phyloP scores from a whole-genome alignment of 1,140 invertebrate species.

The Leptinotarsa defecta region DNA sequence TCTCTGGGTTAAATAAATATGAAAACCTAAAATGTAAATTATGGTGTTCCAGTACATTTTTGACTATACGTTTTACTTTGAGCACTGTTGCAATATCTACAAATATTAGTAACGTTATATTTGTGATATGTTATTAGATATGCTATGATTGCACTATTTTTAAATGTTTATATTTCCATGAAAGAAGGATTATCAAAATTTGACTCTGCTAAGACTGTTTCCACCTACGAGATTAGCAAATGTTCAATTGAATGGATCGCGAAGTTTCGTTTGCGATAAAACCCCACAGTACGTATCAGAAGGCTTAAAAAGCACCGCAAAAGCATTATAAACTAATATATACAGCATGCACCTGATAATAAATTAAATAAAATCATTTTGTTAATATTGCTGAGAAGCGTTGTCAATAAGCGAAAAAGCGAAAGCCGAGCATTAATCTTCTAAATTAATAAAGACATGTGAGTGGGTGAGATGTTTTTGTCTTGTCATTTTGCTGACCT shows the following conservation, averaged over 20 bases:
- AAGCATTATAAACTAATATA: conserved; percentile 10
- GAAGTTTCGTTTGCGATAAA: neutral
- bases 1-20: no score
- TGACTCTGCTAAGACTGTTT: no score
- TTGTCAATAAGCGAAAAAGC: conserved; percentile 12
- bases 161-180: neutral
- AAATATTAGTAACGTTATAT: neutral
- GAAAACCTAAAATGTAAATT: no score
- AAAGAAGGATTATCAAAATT: neutral
- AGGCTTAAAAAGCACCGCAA: conserved; percentile 15
- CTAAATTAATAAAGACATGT: conserved; percentile 48
- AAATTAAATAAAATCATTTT: conserved; percentile 6
- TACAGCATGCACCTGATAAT: conserved; percentile 12
- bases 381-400: conserved; percentile 13
- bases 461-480: conserved; percentile 42
- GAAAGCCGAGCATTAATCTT: conserved; percentile 39
- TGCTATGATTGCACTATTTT: neutral
- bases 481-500: conserved; percentile 56
- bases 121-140: neutral
- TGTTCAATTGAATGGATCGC: neutral
- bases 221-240: no score
- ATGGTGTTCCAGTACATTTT: no score
- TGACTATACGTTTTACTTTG: no score
- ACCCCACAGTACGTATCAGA: neutral
- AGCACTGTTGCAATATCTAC: neutral